These are phyloP conservation scores for Gorsachius magnificus DNA, from an alignment of 2,797 vertebrate genomes.

Conservation along the genomic window DNA sequence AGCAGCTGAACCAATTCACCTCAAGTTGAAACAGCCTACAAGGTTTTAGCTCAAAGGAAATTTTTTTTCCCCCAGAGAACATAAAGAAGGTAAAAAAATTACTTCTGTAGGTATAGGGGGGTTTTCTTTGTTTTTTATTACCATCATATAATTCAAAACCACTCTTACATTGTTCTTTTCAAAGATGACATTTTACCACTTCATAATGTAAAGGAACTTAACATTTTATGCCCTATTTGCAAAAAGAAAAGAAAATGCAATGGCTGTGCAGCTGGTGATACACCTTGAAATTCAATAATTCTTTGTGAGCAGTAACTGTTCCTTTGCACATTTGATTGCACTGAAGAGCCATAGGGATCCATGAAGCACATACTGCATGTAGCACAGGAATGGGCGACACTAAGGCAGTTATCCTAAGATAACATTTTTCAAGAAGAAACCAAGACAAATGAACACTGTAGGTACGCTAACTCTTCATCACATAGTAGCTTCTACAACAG, in stretches of 20 bases:
- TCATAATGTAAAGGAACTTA: neutral
- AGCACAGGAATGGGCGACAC: neutral
- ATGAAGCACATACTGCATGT: neutral
- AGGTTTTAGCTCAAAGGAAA: conserved; percentile 10
- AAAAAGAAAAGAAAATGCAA: neutral
- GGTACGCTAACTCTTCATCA: neutral
- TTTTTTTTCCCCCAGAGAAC: neutral
- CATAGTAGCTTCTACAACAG: neutral
- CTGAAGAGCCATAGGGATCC: neutral
- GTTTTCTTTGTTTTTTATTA: neutral
- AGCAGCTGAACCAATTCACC: conserved; percentile 10
- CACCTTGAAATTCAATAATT: neutral
- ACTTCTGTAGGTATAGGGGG: neutral
- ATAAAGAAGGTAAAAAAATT: neutral
- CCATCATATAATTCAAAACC: neutral
- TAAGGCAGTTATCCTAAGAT: neutral
- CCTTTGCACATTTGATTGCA: neutral
- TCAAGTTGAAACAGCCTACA: conserved; percentile 25
- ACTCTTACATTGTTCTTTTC: neutral
- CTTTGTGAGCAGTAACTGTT: neutral
- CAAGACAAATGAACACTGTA: neutral
- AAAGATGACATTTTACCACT: neutral
- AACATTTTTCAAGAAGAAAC: neutral
- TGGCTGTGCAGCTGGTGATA: neutral
- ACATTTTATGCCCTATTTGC: neutral